Conservation (phyloP, 2,888 invertebrate species). For the Myathropa florea region DNA sequence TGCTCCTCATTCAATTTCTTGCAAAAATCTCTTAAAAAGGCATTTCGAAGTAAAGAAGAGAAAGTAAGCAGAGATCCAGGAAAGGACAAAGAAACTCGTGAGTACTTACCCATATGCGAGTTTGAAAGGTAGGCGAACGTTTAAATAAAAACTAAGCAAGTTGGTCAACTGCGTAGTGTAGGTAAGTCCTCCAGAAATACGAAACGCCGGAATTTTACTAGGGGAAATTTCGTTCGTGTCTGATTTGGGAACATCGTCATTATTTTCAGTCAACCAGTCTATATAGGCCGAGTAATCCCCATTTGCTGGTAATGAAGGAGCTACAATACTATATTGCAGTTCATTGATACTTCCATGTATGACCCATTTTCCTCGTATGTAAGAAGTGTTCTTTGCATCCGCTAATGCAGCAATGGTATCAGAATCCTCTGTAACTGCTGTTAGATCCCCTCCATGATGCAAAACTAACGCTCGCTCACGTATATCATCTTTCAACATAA, state of each 20-base stretch:
- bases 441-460: constrained; percentile 60
- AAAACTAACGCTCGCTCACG: constrained; percentile 25
- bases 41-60: not conserved
- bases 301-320: constrained; percentile 91
- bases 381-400: constrained; percentile 89
- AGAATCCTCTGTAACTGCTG: constrained; percentile 67
- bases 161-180: constrained; percentile 93
- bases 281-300: constrained; percentile 91
- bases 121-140: constrained; percentile 90
- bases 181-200: constrained; percentile 90
- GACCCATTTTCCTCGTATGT: constrained; percentile 90
- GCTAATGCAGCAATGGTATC: constrained; percentile 84
- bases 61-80: not conserved
- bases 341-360: constrained; percentile 84
- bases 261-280: constrained; percentile 86
- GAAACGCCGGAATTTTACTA: constrained; percentile 86
- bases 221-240: constrained; percentile 82
- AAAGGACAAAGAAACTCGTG: not conserved
- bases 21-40: constrained; percentile 87
- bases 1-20: constrained; percentile 86
- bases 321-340: constrained; percentile 88
- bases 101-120: constrained; percentile 84
- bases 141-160: constrained; percentile 90
- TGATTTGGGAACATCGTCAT: constrained; percentile 79
- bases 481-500: constrained; percentile 78